Evolutionary conservation across 53 echinoderm and acorn worm genomes (phyloP), one percentile per base, ranked within the genome.

Genomic region (Mesocentrotus franciscanus): DNA sequence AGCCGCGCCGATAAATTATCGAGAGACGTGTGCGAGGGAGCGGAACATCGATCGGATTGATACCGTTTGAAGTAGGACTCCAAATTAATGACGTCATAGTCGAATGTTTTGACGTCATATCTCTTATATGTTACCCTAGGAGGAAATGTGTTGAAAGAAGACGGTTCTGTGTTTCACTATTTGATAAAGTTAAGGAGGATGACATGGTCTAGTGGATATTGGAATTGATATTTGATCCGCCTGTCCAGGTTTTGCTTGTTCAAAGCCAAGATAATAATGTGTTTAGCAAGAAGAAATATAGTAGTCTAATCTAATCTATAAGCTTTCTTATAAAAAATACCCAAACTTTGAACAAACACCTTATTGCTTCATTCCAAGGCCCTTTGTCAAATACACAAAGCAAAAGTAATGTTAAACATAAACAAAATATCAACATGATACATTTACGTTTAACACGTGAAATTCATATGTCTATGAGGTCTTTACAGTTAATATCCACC

Each of bases 41-140:
- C 76, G 76, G 33, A 76, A 76, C 76, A 76, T 76, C 76, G 76
- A 76, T 76, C 76, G 76, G 30, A 32, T 76, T 76, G 13, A 10
- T 76, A 76, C 71, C 9, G 26, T 71, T 71, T 33, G 13, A 30
- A 30, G 30, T 76, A 76, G 9, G 76, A 76, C 33, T 32, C 30
- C 13, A 76, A 11, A 30, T 30, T 29, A 76, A 76, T 76, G 76
- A 76, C 33, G 76, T 76, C 76, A 76, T 27, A 32, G 76, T 76
- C 76, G 13, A 76, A 76, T 33, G 76, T 76, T 76, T 14, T 76
- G 76, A 76, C 76, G 76, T 33, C 30, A 76, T 76, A 15, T 8
- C 76, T 76, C 30, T 33, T 33, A 76, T 15, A 76, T 33, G 76
- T 76, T 76, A 76, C 76, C 76, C 76, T 32, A 2, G 33, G 76